Base-by-base conservation (phyloP, 2,888 invertebrate genomes). In the Dorcus hopei region DNA sequence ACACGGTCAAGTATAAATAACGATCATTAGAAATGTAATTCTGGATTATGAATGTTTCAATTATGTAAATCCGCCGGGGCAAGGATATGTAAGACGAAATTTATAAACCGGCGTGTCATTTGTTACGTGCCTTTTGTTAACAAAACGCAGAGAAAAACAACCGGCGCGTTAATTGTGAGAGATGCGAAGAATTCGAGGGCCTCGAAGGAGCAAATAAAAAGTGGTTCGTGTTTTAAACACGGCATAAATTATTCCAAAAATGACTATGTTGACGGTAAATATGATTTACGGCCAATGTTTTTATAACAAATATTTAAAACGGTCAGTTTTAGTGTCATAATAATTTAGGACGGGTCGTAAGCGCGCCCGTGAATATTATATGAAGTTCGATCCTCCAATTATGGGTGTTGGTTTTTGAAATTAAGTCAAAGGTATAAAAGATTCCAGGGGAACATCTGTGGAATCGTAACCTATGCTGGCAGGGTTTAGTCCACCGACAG, bases 31-130 rank as follows among this genome's bases (percentile, higher is more conserved):
- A 66, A 64, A 62, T 62, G 59, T 63, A 62, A 62, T 63, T 62
- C 58, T 51, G 56, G 61, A 58, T 64, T 64, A 64, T 64, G 65
- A 64, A 68, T 68, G 68, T 65, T 65, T 63, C 65, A 66, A 67
- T 66, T 68, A 68, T 68, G 68, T 67, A 66, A 68, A 68, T 67
- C 61, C 49, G 52, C 61, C 54, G 26, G 26, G 26, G 26, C 26
- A 33, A 5, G 26, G 26, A 33, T 33, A 7, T 33, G 26, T 33
- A 33, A 33, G 26, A 33, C 26, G 26, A 33, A 33, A 33, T 33
- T 33, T 33, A 33, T 33, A 33, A 33, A 33, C 26, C 7, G 26
- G 26, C 26, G 26, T 33, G 26, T 33, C 26, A 33, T 33, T 33
- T 33, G 26, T 33, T 33, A 33, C 26, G 26, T 33, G 26, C 26